These are phyloP conservation scores for Heteromyza rotundicornis DNA, from an alignment of 2,888 invertebrate genomes.

Conservation along the genomic window DNA sequence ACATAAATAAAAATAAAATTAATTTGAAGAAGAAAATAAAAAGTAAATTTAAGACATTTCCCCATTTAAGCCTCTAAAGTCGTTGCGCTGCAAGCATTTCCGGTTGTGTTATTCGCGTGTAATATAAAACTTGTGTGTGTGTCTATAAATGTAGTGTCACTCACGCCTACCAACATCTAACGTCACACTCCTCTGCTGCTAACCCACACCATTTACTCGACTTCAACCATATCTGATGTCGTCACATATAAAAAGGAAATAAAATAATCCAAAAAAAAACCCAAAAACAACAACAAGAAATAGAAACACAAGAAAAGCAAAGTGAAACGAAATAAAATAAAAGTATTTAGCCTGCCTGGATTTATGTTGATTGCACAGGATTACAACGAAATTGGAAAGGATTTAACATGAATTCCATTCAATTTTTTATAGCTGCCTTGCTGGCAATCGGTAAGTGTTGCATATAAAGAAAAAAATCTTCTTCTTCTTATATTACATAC, in stretches of 20 bases:
- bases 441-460: slow-evolving; percentile 42
- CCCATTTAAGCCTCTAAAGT: neutral
- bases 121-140: neutral
- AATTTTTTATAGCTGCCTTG: slow-evolving; percentile 40
- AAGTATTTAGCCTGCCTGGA: slow-evolving; percentile 37
- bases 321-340: slow-evolving; percentile 4
- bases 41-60: neutral
- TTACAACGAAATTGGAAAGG: slow-evolving; percentile 49
- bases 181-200: no score
- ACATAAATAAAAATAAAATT: slow-evolving; percentile 22
- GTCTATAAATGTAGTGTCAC: neutral
- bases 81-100: slow-evolving; percentile 41
- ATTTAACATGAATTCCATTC: slow-evolving; percentile 51
- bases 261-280: neutral
- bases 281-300: slow-evolving; percentile 6
- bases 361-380: slow-evolving; percentile 41
- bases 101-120: slow-evolving; percentile 34
- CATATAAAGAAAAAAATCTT: no score
- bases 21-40: neutral
- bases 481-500: no score
- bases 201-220: no score
- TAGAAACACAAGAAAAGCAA: neutral
- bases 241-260: neutral
- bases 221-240: neutral
- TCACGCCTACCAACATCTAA: neutral